Conservation (phyloP, 2,113 vertebrate genomes). For the Neofelis nebulosa region DNA sequence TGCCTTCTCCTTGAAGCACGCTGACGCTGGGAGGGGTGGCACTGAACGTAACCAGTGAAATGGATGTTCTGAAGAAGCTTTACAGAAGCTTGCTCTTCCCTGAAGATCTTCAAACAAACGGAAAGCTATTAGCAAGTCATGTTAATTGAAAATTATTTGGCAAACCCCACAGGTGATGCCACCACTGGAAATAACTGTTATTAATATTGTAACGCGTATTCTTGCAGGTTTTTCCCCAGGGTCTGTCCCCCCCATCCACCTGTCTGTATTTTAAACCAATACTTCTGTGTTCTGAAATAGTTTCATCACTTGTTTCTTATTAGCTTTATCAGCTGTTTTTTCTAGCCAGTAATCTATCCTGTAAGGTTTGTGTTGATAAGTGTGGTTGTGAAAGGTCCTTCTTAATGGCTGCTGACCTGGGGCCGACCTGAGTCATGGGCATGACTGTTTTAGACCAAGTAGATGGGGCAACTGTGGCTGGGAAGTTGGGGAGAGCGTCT, state of each 20-base stretch:
- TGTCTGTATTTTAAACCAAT: background rate
- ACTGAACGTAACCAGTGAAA: background rate
- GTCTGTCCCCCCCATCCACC: background rate
- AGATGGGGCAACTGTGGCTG: background rate
- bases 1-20: background rate
- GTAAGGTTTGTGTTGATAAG: background rate
- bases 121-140: background rate
- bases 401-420: background rate
- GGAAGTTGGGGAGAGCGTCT: background rate
- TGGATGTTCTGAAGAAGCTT: background rate
- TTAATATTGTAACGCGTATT: background rate
- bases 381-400: background rate
- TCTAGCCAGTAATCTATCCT: background rate
- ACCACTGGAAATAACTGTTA: background rate
- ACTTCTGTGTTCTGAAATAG: background rate
- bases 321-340: background rate
- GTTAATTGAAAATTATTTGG: background rate
- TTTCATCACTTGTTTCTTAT: background rate
- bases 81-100: background rate
- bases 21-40: background rate
- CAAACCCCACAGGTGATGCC: background rate
- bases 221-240: background rate
- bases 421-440: background rate
- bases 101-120: background rate
- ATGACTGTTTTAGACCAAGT: background rate